These are phyloP conservation scores for Origma solitaria DNA, from an alignment of 2,113 vertebrate species.

Conservation along the genomic window DNA sequence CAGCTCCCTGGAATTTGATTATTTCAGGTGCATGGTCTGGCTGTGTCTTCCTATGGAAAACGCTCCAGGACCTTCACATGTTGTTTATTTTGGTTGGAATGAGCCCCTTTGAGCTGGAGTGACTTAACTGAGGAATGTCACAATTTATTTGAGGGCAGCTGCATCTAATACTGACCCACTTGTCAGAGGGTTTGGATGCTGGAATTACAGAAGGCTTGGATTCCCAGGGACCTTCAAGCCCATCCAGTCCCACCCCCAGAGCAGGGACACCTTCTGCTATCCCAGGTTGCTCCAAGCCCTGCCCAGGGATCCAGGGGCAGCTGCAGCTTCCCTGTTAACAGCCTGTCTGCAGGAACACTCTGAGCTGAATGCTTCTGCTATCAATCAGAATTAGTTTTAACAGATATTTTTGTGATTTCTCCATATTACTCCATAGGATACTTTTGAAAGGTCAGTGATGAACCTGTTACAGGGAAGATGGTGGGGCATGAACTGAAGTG, in stretches of 20 bases:
- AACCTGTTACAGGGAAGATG: not conserved
- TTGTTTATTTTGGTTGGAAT: not conserved
- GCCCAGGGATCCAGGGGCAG: not conserved
- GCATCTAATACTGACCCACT: not conserved
- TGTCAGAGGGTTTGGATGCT: not conserved
- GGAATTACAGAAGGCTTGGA: not conserved
- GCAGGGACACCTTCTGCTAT: not conserved
- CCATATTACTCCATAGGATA: not conserved
- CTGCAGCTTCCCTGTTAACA: not conserved
- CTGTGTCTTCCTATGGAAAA: not conserved
- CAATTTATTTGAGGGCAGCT: not conserved
- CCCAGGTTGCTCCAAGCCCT: not conserved
- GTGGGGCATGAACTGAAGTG: not conserved
- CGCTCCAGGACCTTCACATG: not conserved
- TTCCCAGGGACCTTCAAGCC: not conserved
- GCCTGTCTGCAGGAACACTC: not conserved
- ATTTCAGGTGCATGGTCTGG: not conserved
- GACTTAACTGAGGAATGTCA: not conserved
- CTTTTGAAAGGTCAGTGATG: not conserved
- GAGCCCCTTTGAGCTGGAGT: not conserved
- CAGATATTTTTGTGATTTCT: not conserved
- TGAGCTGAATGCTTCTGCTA: not conserved
- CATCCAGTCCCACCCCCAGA: not conserved
- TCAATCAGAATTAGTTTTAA: not conserved
- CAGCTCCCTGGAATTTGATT: not conserved